Conservation (phyloP, 2,797 vertebrate genomes). For the Dallia pectoralis region DNA sequence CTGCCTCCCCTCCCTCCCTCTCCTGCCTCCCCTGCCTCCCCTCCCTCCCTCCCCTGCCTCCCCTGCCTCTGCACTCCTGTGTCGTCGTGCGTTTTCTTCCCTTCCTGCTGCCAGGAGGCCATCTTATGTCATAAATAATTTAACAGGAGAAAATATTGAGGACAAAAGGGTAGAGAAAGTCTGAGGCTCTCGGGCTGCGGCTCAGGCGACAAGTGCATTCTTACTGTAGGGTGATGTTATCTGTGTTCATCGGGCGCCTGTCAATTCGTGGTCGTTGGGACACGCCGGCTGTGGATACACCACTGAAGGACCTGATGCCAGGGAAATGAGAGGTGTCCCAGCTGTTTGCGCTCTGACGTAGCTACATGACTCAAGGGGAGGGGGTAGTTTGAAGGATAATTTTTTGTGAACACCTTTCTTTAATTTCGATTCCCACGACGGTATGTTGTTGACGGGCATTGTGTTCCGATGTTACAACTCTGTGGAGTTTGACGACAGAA, state of each 20-base stretch:
- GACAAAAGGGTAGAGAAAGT: not conserved
- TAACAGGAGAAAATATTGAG: slow-evolving; percentile 42
- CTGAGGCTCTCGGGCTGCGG: not conserved
- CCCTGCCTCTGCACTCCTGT: no score
- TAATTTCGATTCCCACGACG: not conserved
- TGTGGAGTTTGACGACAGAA: not conserved
- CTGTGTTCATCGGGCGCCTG: not conserved
- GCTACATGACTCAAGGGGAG: not conserved
- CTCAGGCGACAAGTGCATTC: not conserved
- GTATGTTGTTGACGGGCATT: not conserved
- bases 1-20: slow-evolving; percentile 7
- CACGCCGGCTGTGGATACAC: not conserved
- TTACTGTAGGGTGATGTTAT: not conserved
- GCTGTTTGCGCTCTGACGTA: not conserved
- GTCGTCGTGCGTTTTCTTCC: no score
- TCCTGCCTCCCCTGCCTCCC: slow-evolving; percentile 22
- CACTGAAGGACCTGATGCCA: not conserved
- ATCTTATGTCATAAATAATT: slow-evolving; percentile 74
- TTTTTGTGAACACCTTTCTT: not conserved
- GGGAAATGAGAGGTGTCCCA: not conserved
- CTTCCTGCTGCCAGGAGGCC: slow-evolving; percentile 45
- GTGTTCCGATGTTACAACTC: not conserved
- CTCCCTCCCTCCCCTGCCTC: slow-evolving; percentile 1
- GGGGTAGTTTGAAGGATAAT: not conserved
- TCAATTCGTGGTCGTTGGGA: not conserved